A percentile compares a stretch with the other conserved stretches of the same genome.
These are phyloP conservation scores for Morbakka virulenta DNA, from an alignment of 30 jellyfish, hydroid and myxozoan species.

Conservation along the genomic window DNA sequence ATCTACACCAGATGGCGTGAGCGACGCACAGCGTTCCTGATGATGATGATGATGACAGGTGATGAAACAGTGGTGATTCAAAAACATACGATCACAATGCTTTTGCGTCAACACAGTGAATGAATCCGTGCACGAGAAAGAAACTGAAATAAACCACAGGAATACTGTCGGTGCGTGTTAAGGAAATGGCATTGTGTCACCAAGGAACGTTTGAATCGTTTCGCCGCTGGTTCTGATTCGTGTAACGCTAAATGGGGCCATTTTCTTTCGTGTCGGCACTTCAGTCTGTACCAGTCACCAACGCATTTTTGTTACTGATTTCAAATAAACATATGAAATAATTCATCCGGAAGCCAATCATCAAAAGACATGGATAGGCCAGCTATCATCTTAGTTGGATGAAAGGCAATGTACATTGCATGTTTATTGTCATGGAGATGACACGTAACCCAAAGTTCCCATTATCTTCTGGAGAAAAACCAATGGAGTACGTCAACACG, in stretches of 20 bases:
- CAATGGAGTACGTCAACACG: neutral
- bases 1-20: no score
- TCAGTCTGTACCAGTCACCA: no score
- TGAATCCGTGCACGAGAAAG: neutral
- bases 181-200: conserved; percentile 2
- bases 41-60: no score
- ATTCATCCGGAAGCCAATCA: neutral
- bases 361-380: no score
- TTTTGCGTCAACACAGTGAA: neutral
- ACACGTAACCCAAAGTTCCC: no score
- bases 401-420: neutral
- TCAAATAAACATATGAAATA: neutral
- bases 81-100: no score
- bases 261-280: no score
- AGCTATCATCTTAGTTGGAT: no score
- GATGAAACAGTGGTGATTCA: no score
- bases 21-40: no score
- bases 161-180: neutral
- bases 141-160: neutral
- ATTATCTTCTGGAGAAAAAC: neutral
- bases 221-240: no score
- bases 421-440: neutral
- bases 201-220: neutral
- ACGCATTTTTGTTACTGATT: neutral
- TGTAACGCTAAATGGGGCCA: no score